A percentile compares a stretch with the other conserved stretches of the same genome.
These are phyloP conservation scores for Zaprionus taronus DNA, from an alignment of 1,140 invertebrate species.

Conservation along the genomic window DNA sequence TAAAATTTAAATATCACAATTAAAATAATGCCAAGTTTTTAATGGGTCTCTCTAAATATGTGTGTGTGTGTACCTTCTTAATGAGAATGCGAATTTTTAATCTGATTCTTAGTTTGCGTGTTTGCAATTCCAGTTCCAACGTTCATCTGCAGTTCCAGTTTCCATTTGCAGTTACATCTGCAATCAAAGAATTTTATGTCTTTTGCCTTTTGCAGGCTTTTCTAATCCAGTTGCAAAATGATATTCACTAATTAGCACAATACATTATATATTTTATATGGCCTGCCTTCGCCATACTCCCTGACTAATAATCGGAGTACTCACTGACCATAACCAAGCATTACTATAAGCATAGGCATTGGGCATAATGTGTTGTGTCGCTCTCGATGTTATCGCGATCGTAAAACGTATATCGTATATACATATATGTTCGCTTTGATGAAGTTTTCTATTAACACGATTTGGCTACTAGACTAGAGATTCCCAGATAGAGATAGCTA, in stretches of 20 bases:
- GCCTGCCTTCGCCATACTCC: not conserved
- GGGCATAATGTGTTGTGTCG: constrained; percentile 34
- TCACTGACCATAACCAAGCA: constrained; percentile 53
- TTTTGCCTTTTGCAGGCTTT: constrained; percentile 36
- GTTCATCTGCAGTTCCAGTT: not conserved
- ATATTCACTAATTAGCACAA: constrained; percentile 67
- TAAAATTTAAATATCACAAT: constrained; percentile 47
- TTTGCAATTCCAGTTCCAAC: constrained; percentile 4
- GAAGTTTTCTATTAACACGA: constrained; percentile 62
- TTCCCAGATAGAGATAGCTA: constrained; percentile 1
- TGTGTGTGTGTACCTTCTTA: constrained; percentile 33
- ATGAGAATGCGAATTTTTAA: constrained; percentile 50
- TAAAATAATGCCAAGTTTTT: constrained; percentile 16
- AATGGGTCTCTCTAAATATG: not conserved
- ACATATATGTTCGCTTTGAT: constrained; percentile 62
- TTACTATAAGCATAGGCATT: not conserved
- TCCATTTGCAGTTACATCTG: not conserved
- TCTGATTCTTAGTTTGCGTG: constrained; percentile 49
- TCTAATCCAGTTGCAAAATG: constrained; percentile 58
- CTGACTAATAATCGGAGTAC: constrained; percentile 24
- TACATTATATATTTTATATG: constrained; percentile 57
- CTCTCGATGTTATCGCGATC: constrained; percentile 68
- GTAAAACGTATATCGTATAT: constrained; percentile 61
- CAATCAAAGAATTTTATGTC: constrained; percentile 53
- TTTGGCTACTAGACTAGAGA: constrained; percentile 32